Conservation (phyloP, 2,797 vertebrate genomes). For the Oreonectes daqikongensis region DNA sequence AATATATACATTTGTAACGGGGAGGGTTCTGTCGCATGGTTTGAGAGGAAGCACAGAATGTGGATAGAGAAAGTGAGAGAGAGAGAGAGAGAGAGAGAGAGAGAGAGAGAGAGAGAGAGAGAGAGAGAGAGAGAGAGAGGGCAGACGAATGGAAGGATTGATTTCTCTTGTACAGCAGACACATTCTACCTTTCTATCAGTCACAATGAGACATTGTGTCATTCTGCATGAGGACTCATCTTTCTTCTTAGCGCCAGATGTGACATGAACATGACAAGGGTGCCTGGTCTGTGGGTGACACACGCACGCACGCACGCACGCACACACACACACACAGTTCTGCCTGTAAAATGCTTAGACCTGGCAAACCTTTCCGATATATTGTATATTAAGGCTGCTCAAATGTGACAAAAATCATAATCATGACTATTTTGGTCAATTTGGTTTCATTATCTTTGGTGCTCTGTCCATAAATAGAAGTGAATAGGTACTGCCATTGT, state of each 20-base stretch:
- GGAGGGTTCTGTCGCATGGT: background rate
- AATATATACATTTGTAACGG: constrained; percentile 1
- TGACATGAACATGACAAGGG: constrained; percentile 79
- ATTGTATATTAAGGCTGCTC: too few relatives aligned
- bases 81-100: constrained; percentile 53
- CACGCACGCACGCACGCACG: constrained; percentile 30
- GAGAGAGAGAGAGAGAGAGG: constrained; percentile 56
- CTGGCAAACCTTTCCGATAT: constrained; percentile 5
- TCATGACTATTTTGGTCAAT: background rate
- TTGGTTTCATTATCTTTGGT: too few relatives aligned
- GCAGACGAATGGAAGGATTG: constrained; percentile 66
- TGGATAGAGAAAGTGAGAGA: constrained; percentile 52
- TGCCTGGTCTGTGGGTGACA: constrained; percentile 67
- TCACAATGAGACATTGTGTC: constrained; percentile 69
- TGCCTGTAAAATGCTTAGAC: constrained; percentile 7
- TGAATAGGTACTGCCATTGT: too few relatives aligned
- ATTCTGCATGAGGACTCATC: constrained; percentile 74
- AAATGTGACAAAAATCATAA: background rate
- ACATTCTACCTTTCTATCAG: constrained; percentile 74
- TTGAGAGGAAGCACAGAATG: background rate
- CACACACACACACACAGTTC: constrained; percentile 15
- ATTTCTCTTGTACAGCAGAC: constrained; percentile 68
- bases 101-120: constrained; percentile 56
- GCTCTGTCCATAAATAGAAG: too few relatives aligned
- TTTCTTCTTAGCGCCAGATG: constrained; percentile 69